Evolutionary conservation across 2,113 vertebrate species (phyloP).

Genomic region (Chascanopsetta lugubris): DNA sequence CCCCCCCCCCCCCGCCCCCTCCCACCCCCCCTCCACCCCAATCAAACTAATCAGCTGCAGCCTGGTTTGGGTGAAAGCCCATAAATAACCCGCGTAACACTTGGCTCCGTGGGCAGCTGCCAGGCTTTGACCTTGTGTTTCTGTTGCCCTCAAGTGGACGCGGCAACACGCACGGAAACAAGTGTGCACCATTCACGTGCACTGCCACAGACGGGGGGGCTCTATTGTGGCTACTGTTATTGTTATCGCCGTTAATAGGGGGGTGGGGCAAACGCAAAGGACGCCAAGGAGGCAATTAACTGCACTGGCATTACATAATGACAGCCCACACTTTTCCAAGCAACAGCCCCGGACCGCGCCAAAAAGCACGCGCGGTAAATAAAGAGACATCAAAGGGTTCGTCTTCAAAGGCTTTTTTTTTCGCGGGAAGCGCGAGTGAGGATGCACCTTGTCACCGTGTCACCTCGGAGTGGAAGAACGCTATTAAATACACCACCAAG

Average conservation of each 20-base stretch:
- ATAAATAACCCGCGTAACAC: slow-evolving; percentile 29
- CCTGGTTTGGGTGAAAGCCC: slow-evolving; percentile 9
- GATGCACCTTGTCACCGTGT: slow-evolving; percentile 35
- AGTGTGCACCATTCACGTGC: background rate
- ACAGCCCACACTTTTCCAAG: slow-evolving; percentile 67
- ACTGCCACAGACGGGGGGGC: slow-evolving; percentile 18
- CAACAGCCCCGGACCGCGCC: slow-evolving; percentile 40
- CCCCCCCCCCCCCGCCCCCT: slow-evolving; percentile 8
- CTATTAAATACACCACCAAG: no score
- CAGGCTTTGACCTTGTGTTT: slow-evolving; percentile 82
- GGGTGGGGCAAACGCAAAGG: slow-evolving; percentile 33
- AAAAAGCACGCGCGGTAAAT: no score
- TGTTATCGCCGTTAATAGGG: no score
- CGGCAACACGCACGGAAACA: slow-evolving; percentile 8
- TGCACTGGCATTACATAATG: slow-evolving; percentile 73
- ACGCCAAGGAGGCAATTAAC: slow-evolving; percentile 61
- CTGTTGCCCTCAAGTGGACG: slow-evolving; percentile 62
- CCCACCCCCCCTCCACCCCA: slow-evolving; percentile 4
- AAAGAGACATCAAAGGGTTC: background rate
- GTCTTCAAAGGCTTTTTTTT: no score
- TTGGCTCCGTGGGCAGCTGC: slow-evolving; percentile 35
- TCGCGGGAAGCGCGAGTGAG: no score
- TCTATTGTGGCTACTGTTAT: no score
- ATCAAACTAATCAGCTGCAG: slow-evolving; percentile 20
- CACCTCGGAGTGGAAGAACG: slow-evolving; percentile 10